Evolutionary conservation across 2,797 vertebrate genomes (phyloP), one percentile per base, ranked within the genome.

Genomic region (Tolypeutes matacus): DNA sequence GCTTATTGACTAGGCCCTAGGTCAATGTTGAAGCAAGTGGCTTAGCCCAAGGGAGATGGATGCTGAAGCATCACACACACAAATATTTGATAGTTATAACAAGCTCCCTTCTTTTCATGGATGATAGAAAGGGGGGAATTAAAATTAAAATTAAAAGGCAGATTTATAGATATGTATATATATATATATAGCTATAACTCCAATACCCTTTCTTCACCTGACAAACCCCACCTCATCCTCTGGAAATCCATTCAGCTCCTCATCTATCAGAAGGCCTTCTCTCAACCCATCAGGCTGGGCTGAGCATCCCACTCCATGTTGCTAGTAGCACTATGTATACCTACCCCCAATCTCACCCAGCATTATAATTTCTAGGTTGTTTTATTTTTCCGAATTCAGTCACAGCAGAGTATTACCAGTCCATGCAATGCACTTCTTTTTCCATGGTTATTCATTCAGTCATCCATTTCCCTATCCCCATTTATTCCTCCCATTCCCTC

Each of bases 291-390:
- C 3, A 72, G 12, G 14, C 18, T 29, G 13, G 25, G 53, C 15
- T 58, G 34, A 75, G 13, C 7, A 0, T 2, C 2, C 11, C 4
- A n/a, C 9, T 51, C n/a, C 17, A 0, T 25, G 8, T 18, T 56
- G 58, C 39, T 7, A 67, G 60, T 14, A 58, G 34, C 58, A 17
- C 14, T 25, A 34, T 60, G 10, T 69, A 12, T 20, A 56, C 58
- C 9, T 23, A 3, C 8, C 58, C 21, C 58, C 58, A 21, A 58
- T 9, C 46, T 6, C 49, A 56, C 29, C 34, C 0, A 18, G 17
- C 29, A 31, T 76, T 31, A 27, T 14, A 14, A 70, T 76, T 80
- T 75, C 46, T 72, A 51, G 7, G 65, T 7, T 69, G 29, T 53
- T 39, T 62, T 53, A 23, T 49, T 36, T 23, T 34, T 56, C 14